Percentiles rank a stretch among this genome's conserved stretches.
Conservation (phyloP, 1,140 invertebrate genomes). For the Pomacea maculata region DNA sequence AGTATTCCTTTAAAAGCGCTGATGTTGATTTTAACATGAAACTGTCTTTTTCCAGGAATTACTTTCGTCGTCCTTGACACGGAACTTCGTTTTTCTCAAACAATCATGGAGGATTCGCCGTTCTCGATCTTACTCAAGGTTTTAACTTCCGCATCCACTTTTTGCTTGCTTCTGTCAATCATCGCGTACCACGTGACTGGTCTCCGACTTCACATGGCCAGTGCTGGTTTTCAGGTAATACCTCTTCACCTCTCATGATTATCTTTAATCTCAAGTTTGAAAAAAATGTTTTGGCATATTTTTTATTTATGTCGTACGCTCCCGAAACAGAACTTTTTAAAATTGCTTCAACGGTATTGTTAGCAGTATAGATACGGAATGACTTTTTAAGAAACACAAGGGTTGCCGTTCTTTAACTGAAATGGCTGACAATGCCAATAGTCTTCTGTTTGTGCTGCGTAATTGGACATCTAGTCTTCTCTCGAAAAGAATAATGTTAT, state of each 20-base stretch:
- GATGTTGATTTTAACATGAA: not conserved
- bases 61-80: constrained; percentile 49
- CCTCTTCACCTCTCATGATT: too few relatives aligned
- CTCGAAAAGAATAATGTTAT: too few relatives aligned
- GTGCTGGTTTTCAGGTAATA: constrained; percentile 42
- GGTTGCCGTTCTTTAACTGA: not conserved
- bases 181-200: constrained; percentile 50
- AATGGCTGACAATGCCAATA: not conserved
- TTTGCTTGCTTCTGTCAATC: constrained; percentile 42
- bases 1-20: not conserved
- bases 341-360: too few relatives aligned
- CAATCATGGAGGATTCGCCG: constrained; percentile 22
- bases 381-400: too few relatives aligned
- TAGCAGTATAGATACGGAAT: too few relatives aligned
- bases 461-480: too few relatives aligned
- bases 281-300: too few relatives aligned
- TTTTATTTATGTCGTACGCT: too few relatives aligned
- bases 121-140: constrained; percentile 42
- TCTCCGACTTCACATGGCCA: constrained; percentile 45
- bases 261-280: too few relatives aligned
- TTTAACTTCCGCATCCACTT: constrained; percentile 45
- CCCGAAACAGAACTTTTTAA: too few relatives aligned
- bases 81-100: constrained; percentile 41
- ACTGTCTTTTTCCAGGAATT: constrained; percentile 23
- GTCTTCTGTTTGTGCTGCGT: not conserved